These are phyloP conservation scores for Ptychoptera contaminata DNA, from an alignment of 2,888 invertebrate genomes.

Conservation along the genomic window DNA sequence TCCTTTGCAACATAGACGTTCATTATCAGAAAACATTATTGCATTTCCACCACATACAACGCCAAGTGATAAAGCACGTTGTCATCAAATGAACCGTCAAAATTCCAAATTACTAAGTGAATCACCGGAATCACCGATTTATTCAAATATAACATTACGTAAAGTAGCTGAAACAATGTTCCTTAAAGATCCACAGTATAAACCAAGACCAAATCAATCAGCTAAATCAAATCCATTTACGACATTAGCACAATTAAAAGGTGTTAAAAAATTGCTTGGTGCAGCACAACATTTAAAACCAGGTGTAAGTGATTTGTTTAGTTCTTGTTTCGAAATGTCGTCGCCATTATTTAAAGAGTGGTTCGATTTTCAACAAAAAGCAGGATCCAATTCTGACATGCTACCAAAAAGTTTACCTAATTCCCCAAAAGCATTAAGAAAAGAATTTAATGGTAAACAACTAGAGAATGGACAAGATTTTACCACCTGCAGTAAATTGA, in stretches of 20 bases:
- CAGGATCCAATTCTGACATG: conserved; percentile 14
- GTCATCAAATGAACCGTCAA: conserved; percentile 43
- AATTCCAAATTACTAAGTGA: conserved; percentile 16
- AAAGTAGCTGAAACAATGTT: conserved; percentile 77
- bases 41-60: conserved; percentile 42
- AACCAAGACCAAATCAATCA: conserved; percentile 37
- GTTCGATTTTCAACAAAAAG: conserved; percentile 21
- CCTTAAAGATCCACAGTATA: conserved; percentile 67
- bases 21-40: conserved; percentile 55
- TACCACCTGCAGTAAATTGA: background rate
- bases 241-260: conserved; percentile 57
- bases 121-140: conserved; percentile 26
- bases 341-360: conserved; percentile 42
- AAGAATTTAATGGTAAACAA: conserved; percentile 9
- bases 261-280: conserved; percentile 69
- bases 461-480: background rate
- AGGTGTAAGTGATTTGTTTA: conserved; percentile 43
- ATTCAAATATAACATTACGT: conserved; percentile 38
- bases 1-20: conserved; percentile 45
- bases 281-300: conserved; percentile 28
- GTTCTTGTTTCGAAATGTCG: conserved; percentile 62
- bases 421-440: conserved; percentile 34
- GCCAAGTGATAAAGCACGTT: conserved; percentile 59
- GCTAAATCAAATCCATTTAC: conserved; percentile 54
- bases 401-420: conserved; percentile 35